Conservation (phyloP, 1,140 invertebrate genomes). For the Aphelinus certus region DNA sequence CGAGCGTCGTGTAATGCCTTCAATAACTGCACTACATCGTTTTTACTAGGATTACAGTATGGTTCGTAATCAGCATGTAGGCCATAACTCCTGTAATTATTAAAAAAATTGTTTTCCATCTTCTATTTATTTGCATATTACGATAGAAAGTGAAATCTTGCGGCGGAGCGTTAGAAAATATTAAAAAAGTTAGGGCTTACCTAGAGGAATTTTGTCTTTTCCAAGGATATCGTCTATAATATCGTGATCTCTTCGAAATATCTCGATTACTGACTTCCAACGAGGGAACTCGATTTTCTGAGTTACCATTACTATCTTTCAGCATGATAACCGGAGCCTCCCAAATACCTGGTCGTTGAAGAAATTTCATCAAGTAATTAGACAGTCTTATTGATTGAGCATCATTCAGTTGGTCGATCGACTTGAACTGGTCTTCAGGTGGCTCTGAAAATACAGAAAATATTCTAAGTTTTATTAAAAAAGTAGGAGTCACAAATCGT, state of each 20-base stretch:
- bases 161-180: background rate
- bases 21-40: conserved; percentile 70
- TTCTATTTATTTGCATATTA: background rate
- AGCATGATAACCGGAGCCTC: conserved; percentile 46
- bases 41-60: conserved; percentile 67
- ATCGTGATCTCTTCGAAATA: conserved; percentile 66
- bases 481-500: no score
- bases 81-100: no score
- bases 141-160: background rate
- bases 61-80: conserved; percentile 65
- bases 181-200: conserved; percentile 19
- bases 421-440: conserved; percentile 26
- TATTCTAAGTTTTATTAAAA: background rate
- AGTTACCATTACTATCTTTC: conserved; percentile 37
- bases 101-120: background rate
- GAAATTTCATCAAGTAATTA: conserved; percentile 43
- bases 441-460: conserved; percentile 5
- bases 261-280: conserved; percentile 17
- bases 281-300: no score
- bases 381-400: conserved; percentile 41
- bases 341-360: conserved; percentile 40
- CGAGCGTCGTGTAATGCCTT: conserved; percentile 70
- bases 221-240: conserved; percentile 71
- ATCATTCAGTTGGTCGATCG: conserved; percentile 42
- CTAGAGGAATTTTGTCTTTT: conserved; percentile 66